phyloP scores from a whole-genome alignment of 2,888 invertebrate species.

The Tipula unca region DNA sequence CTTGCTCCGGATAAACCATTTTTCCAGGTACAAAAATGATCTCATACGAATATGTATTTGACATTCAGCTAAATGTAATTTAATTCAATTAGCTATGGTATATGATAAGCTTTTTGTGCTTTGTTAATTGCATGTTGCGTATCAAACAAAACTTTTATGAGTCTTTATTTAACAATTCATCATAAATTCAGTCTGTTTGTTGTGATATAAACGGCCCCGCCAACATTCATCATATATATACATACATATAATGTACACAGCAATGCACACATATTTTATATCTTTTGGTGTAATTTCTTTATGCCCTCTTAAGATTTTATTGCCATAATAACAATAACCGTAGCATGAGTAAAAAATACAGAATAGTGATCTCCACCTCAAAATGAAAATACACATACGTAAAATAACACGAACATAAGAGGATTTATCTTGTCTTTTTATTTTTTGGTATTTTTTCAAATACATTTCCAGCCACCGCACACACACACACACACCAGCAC shows the following conservation, averaged over 20 bases:
- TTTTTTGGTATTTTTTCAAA: background rate
- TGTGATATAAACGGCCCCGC: background rate
- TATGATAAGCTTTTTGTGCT: background rate
- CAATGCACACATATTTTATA: background rate
- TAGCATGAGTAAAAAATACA: background rate
- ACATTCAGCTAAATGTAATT: too few species aligned
- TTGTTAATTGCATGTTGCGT: background rate
- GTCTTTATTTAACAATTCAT: background rate
- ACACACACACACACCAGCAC: background rate
- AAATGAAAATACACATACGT: background rate
- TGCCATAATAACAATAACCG: background rate
- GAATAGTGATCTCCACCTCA: background rate
- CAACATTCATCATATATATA: background rate
- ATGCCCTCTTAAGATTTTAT: slow-evolving; percentile 4
- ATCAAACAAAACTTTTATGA: background rate
- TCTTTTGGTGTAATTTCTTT: background rate
- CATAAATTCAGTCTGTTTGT: background rate
- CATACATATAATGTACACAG: background rate
- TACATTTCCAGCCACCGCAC: background rate
- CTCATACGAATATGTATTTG: too few species aligned
- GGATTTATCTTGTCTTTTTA: background rate
- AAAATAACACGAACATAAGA: background rate
- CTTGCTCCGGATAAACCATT: too few species aligned
- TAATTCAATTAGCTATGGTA: background rate
- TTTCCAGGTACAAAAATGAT: too few species aligned